Evolutionary conservation across 2,113 vertebrate species (phyloP), one percentile per base, ranked within the genome.

Genomic region (Saiga tatarica): DNA sequence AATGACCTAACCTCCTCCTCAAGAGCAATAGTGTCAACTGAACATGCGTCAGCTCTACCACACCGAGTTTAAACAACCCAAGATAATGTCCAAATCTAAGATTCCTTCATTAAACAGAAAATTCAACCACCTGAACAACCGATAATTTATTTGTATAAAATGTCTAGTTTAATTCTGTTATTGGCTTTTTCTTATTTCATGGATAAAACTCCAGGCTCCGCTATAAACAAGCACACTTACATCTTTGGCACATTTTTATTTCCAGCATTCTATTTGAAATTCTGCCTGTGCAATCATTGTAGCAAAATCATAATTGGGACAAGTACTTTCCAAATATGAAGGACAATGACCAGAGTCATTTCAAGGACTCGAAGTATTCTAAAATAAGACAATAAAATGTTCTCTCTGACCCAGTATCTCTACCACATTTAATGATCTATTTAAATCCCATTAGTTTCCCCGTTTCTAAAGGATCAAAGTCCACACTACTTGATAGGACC

Each of bases 261-360:
- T 64, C 59, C 45, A 52, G 23, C 1, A 16, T 52, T 87, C 23
- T 85, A 14, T 39, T 45, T 94, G 45, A 92, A 85, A 94, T 79
- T 76, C 90, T 89, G 42, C 42, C 36, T 25, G 8, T 60, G 13
- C 9, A 47, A 76, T 78, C 79, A 85, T 0, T 33, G 50, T 59
- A 87, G 42, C 62, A 71, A 97, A 94, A 93, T 59, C 78, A 59
- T 89, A 94, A 89, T 4, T 82, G 74, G 57, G 84, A 85, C 64
- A 92, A 55, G 21, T 36, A 76, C 87, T 71, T 94, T 71, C 50
- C 19, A 87, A 53, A 87, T 21, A 81, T 36, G 91, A 96, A 95
- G 42, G 21, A 85, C 78, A 91, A 93, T 71, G 78, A 52, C 3
- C n/a, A 59, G 10, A 94, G 60, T 71, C 6, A 36, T 28, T 67